Percentiles rank a stretch among this genome's conserved stretches.
These are phyloP conservation scores for Lithophane socia DNA, from an alignment of 2,888 invertebrate genomes.

Conservation along the genomic window DNA sequence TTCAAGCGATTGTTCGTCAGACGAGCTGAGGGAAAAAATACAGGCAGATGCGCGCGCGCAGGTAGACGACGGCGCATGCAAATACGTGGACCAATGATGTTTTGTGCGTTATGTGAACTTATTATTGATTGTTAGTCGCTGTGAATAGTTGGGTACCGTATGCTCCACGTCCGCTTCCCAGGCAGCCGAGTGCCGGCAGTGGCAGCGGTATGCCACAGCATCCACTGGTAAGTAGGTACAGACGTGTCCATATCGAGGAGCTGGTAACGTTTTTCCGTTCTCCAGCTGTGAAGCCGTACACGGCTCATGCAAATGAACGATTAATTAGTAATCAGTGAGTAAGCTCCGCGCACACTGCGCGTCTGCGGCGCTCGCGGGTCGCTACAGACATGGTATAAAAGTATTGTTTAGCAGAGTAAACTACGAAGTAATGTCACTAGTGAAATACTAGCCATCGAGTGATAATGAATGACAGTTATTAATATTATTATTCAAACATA, in stretches of 20 bases:
- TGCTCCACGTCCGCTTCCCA: not conserved
- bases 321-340: constrained; percentile 46
- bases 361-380: not conserved
- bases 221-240: not conserved
- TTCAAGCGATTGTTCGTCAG: constrained; percentile 78
- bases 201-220: not conserved
- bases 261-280: constrained; percentile 11
- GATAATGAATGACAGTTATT: no score
- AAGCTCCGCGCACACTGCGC: constrained; percentile 17
- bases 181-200: not conserved
- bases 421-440: not conserved
- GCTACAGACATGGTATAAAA: no score
- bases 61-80: constrained; percentile 78
- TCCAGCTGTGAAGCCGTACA: constrained; percentile 37
- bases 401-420: not conserved
- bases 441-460: not conserved
- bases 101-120: constrained; percentile 25
- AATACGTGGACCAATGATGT: constrained; percentile 59
- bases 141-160: not conserved
- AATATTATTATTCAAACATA: not conserved
- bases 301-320: constrained; percentile 41
- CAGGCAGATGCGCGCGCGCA: constrained; percentile 77
- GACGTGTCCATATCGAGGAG: constrained; percentile 30
- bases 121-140: constrained; percentile 11
- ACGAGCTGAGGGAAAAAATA: constrained; percentile 70